These are phyloP conservation scores for Sphaerophoria rueppellii DNA, from an alignment of 2,888 invertebrate genomes.

Conservation along the genomic window DNA sequence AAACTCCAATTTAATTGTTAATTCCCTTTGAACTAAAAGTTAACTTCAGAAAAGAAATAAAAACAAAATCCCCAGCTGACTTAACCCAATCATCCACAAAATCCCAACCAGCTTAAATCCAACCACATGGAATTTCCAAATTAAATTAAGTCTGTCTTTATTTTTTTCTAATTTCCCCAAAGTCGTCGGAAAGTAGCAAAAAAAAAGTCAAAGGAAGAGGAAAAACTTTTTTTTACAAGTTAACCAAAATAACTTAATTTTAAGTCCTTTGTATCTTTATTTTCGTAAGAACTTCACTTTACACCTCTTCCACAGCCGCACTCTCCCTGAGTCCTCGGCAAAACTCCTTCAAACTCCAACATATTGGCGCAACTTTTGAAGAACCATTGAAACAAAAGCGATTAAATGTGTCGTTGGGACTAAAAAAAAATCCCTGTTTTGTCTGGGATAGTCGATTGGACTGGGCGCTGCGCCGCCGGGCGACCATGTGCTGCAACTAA, in stretches of 20 bases:
- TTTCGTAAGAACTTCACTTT: constrained; percentile 52
- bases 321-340: not conserved
- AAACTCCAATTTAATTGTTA: too few species aligned
- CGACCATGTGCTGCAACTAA: constrained; percentile 36
- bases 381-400: constrained; percentile 64
- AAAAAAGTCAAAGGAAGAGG: constrained; percentile 10
- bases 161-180: constrained; percentile 44
- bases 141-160: constrained; percentile 60
- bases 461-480: not conserved
- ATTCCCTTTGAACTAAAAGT: not conserved
- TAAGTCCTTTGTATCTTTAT: constrained; percentile 51
- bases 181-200: constrained; percentile 3
- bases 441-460: constrained; percentile 26
- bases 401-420: constrained; percentile 60
- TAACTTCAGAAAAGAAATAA: not conserved
- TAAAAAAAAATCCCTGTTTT: constrained; percentile 40
- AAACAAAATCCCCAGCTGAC: constrained; percentile 16
- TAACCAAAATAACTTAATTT: constrained; percentile 68
- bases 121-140: constrained; percentile 61
- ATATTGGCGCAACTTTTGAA: constrained; percentile 24
- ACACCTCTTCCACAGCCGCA: not conserved
- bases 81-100: constrained; percentile 40
- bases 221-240: constrained; percentile 48
- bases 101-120: constrained; percentile 38
- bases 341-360: not conserved